A percentile compares a stretch with the other conserved stretches of the same genome.
These are phyloP conservation scores for Triplophysa yarkandensis DNA, from an alignment of 2,797 vertebrate genomes.

Conservation along the genomic window DNA sequence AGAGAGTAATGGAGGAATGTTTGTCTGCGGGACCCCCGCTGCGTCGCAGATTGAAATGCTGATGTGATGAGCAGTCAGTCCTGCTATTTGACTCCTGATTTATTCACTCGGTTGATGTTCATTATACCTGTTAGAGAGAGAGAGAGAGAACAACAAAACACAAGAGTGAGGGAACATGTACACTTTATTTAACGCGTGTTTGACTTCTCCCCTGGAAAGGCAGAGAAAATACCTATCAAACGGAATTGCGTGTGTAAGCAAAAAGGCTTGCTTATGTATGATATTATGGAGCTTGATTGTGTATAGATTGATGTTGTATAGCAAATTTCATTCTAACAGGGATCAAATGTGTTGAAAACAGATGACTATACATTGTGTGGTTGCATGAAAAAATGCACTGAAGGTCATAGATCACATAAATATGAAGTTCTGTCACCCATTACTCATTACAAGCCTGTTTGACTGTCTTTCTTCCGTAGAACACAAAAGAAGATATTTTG, in stretches of 20 bases:
- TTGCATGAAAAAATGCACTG: background rate
- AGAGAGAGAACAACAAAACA: background rate
- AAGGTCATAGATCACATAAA: no score
- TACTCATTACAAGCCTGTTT: no score
- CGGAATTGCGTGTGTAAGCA: background rate
- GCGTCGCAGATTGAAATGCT: conserved; percentile 36
- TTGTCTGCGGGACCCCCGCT: conserved; percentile 17
- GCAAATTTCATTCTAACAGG: background rate
- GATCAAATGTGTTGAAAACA: background rate
- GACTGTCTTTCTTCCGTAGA: no score
- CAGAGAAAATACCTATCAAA: background rate
- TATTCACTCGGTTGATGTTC: conserved; percentile 48
- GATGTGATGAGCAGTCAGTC: conserved; percentile 39
- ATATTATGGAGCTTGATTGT: background rate
- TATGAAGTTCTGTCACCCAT: no score
- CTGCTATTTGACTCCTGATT: conserved; percentile 49
- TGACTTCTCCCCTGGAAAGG: background rate
- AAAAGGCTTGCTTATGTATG: background rate
- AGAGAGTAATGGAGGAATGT: conserved; percentile 20
- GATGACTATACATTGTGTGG: background rate
- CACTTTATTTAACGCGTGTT: conserved; percentile 32
- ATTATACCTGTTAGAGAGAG: conserved; percentile 37
- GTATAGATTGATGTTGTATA: background rate
- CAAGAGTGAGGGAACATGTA: conserved; percentile 3
- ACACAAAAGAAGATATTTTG: no score